Percentiles rank a stretch among this genome's conserved stretches.
Evolutionary conservation across 2,113 vertebrate genomes (phyloP).

Genomic region (Sylvietta virens): DNA sequence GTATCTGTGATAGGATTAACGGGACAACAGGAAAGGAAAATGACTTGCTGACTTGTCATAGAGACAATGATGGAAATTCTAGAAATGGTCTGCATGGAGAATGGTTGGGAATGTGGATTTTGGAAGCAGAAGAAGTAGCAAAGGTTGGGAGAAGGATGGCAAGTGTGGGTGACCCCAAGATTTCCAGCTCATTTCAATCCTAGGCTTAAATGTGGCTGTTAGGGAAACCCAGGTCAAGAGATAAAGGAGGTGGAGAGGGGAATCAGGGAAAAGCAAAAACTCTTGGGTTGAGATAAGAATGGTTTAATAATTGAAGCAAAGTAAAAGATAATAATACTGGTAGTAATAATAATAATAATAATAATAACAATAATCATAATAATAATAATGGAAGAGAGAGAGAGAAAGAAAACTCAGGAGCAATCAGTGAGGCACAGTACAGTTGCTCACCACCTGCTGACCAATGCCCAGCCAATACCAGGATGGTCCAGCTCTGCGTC

Average conservation of each 20-base stretch:
- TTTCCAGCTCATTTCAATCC: not conserved
- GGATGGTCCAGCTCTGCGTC: fast-evolving
- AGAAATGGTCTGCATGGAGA: not conserved
- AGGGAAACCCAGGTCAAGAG: not conserved
- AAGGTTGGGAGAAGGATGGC: not conserved
- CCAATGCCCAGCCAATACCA: not conserved
- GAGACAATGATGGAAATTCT: not conserved
- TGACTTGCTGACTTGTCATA: not conserved
- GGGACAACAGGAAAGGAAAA: not conserved
- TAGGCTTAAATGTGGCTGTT: not conserved
- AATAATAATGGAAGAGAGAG: not conserved
- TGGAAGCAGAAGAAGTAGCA: not conserved
- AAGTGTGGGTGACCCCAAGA: not conserved
- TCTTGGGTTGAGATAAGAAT: not conserved
- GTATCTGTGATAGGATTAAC: not conserved
- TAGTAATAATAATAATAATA: not conserved
- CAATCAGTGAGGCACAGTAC: not conserved
- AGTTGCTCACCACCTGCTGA: not conserved
- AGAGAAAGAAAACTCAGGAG: not conserved
- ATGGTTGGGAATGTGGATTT: not conserved
- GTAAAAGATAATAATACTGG: not conserved
- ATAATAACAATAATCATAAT: not conserved
- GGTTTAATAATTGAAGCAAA: not conserved
- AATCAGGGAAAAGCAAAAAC: not conserved
- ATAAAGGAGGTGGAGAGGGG: not conserved